Evolutionary conservation across 2,797 vertebrate species (phyloP).

Genomic region (Menidia menidia): DNA sequence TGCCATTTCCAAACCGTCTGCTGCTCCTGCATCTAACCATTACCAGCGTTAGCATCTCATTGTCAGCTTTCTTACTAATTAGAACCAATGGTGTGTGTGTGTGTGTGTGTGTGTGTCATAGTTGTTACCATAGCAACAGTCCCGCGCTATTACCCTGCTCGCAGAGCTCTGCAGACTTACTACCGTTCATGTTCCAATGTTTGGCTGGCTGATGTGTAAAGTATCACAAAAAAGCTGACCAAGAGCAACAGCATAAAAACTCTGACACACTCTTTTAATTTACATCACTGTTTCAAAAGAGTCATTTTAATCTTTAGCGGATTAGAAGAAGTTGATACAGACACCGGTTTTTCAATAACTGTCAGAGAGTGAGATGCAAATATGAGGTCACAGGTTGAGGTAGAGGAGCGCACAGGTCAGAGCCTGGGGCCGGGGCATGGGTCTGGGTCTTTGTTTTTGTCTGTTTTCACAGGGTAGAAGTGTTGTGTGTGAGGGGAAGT

Average conservation of each 20-base stretch:
- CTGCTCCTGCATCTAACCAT: conserved; percentile 56
- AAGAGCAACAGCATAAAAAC: conserved; percentile 1
- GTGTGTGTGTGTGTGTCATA: conserved; percentile 51
- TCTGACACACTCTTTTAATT: background rate
- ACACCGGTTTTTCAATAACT: background rate
- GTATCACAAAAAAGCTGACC: conserved; percentile 5
- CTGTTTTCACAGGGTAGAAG: conserved; percentile 23
- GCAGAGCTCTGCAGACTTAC: conserved; percentile 51
- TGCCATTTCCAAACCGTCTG: conserved; percentile 66
- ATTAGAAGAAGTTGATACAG: background rate
- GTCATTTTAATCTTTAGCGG: background rate
- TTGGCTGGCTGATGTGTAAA: conserved; percentile 35
- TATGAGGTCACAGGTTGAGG: conserved; percentile 25
- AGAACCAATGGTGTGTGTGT: conserved; percentile 55
- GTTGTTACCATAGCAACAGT: conserved; percentile 71
- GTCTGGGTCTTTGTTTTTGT: conserved; percentile 9
- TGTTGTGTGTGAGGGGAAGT: conserved; percentile 18
- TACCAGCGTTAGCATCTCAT: conserved; percentile 64
- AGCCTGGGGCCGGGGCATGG: conserved; percentile 18
- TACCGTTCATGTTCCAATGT: conserved; percentile 54
- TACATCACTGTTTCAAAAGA: background rate
- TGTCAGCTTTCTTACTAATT: conserved; percentile 75
- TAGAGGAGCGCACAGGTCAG: conserved; percentile 25
- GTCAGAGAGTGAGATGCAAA: conserved; percentile 23
- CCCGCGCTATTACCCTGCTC: conserved; percentile 62